Evolutionary conservation across 2,113 vertebrate species (phyloP).

Genomic region (Heptranchias perlo): DNA sequence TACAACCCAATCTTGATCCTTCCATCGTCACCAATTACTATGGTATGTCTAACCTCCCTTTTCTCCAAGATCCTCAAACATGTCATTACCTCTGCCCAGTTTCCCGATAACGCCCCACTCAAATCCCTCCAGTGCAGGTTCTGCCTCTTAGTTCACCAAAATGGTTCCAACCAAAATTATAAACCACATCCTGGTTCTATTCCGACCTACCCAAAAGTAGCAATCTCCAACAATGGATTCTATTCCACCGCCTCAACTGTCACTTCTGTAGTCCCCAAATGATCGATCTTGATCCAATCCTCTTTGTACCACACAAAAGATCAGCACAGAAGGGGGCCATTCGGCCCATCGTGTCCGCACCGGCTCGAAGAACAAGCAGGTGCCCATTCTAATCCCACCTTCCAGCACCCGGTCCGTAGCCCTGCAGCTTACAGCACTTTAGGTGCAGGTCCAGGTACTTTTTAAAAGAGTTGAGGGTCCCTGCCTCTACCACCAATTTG

Average conservation of each 20-base stretch:
- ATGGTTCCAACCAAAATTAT: background rate
- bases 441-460: too few relatives aligned
- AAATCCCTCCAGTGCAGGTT: background rate
- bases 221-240: background rate
- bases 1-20: background rate
- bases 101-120: background rate
- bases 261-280: too few relatives aligned
- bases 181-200: background rate
- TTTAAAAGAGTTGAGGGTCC: too few relatives aligned
- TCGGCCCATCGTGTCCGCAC: too few relatives aligned
- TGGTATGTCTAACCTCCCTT: background rate
- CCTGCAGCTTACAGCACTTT: too few relatives aligned
- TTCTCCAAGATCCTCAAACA: background rate
- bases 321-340: too few relatives aligned
- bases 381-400: too few relatives aligned
- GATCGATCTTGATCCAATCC: too few relatives aligned
- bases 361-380: too few relatives aligned
- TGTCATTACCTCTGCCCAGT: background rate
- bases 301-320: too few relatives aligned
- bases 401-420: too few relatives aligned
- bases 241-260: background rate
- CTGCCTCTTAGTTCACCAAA: background rate
- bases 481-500: too few relatives aligned
- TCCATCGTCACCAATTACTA: background rate
- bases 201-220: background rate